Percentiles rank a stretch among this genome's conserved stretches.
Conservation (phyloP, 2,113 vertebrate species). For the Psammodynastes pulverulentus region DNA sequence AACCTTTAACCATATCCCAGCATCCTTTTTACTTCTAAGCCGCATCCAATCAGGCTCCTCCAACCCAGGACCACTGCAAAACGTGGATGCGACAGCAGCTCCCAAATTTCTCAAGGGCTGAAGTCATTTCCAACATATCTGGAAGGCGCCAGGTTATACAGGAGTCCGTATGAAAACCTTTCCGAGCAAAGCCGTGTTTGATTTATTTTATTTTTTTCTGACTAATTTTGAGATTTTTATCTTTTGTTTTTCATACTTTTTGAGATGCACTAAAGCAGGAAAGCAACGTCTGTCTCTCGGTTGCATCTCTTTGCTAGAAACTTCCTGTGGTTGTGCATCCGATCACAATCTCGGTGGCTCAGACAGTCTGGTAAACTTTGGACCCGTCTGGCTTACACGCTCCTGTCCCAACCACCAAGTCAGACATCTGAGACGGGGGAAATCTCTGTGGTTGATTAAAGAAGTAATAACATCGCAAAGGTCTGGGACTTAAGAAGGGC, state of each 20-base stretch:
- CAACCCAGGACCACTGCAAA: not conserved
- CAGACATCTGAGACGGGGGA: constrained; percentile 55
- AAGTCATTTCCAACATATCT: not conserved
- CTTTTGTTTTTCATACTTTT: not conserved
- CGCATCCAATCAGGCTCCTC: not conserved
- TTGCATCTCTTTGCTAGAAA: constrained; percentile 63
- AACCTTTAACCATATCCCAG: not conserved
- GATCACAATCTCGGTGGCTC: constrained; percentile 61
- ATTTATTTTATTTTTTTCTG: constrained; percentile 28
- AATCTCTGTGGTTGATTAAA: constrained; percentile 61
- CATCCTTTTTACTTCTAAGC: constrained; percentile 26
- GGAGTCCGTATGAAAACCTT: not conserved
- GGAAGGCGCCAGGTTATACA: not conserved
- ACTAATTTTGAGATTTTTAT: constrained; percentile 41
- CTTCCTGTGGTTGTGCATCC: constrained; percentile 73
- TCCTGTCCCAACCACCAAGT: constrained; percentile 56
- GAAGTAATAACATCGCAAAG: not conserved
- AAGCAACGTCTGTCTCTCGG: constrained; percentile 50
- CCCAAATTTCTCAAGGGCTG: not conserved
- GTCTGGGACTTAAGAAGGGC: not conserved
- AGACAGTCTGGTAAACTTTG: constrained; percentile 62
- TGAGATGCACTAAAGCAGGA: constrained; percentile 43
- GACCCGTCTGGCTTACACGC: constrained; percentile 52
- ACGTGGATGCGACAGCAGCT: not conserved
- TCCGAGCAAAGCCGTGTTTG: constrained; percentile 39